Evolutionary conservation across 2,797 vertebrate species (phyloP).

Genomic region (Microcaecilia unicolor): DNA sequence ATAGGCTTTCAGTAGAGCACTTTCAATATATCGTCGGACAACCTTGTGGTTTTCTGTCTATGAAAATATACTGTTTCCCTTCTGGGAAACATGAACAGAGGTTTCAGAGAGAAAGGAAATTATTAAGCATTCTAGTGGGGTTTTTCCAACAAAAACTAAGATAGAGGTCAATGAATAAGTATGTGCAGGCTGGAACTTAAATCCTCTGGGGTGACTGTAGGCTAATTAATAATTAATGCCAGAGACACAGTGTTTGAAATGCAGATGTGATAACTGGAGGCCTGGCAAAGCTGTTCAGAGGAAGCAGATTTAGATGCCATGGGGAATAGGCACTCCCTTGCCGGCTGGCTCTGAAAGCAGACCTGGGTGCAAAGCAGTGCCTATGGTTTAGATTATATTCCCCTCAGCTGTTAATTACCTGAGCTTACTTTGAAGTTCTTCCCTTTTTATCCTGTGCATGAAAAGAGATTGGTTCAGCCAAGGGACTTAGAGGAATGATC

Average conservation of each 20-base stretch:
- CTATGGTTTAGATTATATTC: conserved; percentile 78
- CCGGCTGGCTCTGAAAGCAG: conserved; percentile 64
- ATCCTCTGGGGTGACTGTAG: conserved; percentile 91
- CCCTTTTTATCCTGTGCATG: conserved; percentile 71
- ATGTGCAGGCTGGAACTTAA: conserved; percentile 76
- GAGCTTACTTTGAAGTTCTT: conserved; percentile 77
- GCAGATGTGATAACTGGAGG: conserved; percentile 94
- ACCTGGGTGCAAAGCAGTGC: conserved; percentile 71
- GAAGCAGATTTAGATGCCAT: conserved; percentile 75
- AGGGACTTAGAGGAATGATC: conserved; percentile 70
- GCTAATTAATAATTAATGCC: conserved; percentile 99
- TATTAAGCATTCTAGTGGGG: conserved; percentile 59
- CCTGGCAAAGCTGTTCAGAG: conserved; percentile 84
- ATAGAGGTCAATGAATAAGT: conserved; percentile 81
- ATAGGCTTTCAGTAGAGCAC: no score
- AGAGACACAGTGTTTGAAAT: conserved; percentile 96
- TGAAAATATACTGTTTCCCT: conserved; percentile 36
- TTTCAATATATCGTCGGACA: conserved; percentile 43
- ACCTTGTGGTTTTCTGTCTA: conserved; percentile 34
- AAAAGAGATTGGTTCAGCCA: conserved; percentile 68
- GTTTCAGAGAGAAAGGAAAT: conserved; percentile 57
- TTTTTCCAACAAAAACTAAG: conserved; percentile 55
- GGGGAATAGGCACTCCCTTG: conserved; percentile 67
- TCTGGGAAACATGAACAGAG: conserved; percentile 45
- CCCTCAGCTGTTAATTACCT: conserved; percentile 85